These are phyloP conservation scores for Caenorhabditis zanzibari DNA, from an alignment of 2,888 invertebrate species.

Conservation along the genomic window DNA sequence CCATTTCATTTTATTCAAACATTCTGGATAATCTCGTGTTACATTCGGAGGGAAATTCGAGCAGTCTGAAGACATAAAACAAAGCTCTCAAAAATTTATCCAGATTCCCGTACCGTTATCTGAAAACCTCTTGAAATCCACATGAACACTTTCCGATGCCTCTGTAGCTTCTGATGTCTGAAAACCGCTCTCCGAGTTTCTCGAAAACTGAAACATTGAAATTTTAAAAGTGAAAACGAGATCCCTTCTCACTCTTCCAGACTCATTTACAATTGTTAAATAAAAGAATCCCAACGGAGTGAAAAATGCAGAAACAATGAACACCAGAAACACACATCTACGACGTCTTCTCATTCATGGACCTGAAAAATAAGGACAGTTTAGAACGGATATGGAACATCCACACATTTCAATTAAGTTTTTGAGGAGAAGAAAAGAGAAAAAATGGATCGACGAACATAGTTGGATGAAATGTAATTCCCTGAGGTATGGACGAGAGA, in stretches of 20 bases:
- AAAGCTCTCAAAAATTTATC: neutral
- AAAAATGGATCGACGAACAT: slow-evolving; percentile 5
- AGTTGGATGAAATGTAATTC: slow-evolving; percentile 44
- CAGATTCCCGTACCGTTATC: slow-evolving; percentile 12
- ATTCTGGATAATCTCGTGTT: slow-evolving; percentile 60
- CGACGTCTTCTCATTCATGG: slow-evolving; percentile 51
- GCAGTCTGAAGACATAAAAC: slow-evolving; percentile 60
- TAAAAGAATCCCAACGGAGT: slow-evolving; percentile 51
- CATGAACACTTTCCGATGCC: neutral
- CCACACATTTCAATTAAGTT: too few relatives aligned
- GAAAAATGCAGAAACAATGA: slow-evolving; percentile 43
- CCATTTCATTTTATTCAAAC: slow-evolving; percentile 80
- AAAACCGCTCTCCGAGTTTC: slow-evolving; percentile 8
- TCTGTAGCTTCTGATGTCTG: slow-evolving; percentile 11
- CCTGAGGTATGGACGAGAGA: slow-evolving; percentile 42
- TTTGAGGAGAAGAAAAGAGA: neutral
- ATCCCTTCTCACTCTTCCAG: slow-evolving; percentile 1
- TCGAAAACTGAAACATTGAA: too few relatives aligned
- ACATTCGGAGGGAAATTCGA: slow-evolving; percentile 24
- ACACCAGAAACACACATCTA: slow-evolving; percentile 37
- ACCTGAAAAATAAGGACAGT: too few relatives aligned
- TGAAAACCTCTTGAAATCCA: slow-evolving; percentile 28
- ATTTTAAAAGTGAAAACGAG: too few relatives aligned
- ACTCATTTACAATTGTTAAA: slow-evolving; percentile 39
- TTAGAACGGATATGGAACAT: too few relatives aligned